These are phyloP conservation scores for Drosophila sp. DNA, from an alignment of 1,140 invertebrate species.

Conservation along the genomic window DNA sequence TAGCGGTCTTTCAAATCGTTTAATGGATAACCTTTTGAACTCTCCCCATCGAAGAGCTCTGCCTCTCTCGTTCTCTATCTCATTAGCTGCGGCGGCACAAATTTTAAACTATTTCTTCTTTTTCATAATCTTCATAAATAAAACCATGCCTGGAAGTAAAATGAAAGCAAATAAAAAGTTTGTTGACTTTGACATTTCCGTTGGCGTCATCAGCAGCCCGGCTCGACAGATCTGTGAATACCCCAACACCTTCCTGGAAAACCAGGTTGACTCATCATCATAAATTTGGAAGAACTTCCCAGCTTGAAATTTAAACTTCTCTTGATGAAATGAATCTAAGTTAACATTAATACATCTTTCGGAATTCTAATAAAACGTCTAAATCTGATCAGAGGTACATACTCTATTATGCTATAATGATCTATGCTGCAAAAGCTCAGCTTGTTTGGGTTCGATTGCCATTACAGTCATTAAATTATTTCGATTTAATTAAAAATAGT, in stretches of 20 bases:
- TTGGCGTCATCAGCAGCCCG: not conserved
- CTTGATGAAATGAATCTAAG: too few relatives aligned
- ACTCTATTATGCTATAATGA: too few relatives aligned
- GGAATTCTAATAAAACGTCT: too few relatives aligned
- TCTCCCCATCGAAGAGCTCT: slow-evolving; percentile 18
- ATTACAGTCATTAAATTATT: too few relatives aligned
- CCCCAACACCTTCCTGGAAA: not conserved
- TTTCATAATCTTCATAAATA: slow-evolving; percentile 91
- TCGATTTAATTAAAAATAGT: too few relatives aligned
- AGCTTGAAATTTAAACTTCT: not conserved
- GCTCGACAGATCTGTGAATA: not conserved
- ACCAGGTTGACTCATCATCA: not conserved
- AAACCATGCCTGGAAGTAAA: slow-evolving; percentile 88
- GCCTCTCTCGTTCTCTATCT: not conserved
- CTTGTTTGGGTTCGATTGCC: too few relatives aligned
- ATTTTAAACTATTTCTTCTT: slow-evolving; percentile 83
- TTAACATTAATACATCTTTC: too few relatives aligned
- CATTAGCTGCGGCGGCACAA: slow-evolving; percentile 29
- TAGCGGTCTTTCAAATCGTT: slow-evolving; percentile 54
- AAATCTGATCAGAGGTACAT: too few relatives aligned
- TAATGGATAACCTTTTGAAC: slow-evolving; percentile 75
- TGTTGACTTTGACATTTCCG: not conserved
- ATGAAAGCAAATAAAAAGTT: slow-evolving; percentile 15
- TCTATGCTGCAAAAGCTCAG: too few relatives aligned
- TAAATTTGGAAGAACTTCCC: too few relatives aligned